Evolutionary conservation across 1,140 invertebrate species (phyloP), one percentile per base, ranked within the genome.

Genomic region (Saccostrea glomerata): DNA sequence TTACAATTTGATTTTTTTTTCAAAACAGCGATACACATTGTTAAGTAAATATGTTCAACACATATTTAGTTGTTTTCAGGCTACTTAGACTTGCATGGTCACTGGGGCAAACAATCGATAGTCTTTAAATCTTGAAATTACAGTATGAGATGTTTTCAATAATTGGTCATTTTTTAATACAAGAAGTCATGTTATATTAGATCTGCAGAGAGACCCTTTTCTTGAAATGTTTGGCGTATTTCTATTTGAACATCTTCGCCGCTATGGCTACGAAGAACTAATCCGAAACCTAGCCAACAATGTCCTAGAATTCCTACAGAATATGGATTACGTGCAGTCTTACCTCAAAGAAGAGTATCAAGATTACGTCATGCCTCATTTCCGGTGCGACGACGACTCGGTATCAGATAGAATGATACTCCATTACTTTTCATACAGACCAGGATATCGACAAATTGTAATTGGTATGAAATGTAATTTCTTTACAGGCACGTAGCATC

Each of bases 301-400:
- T 66, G 88, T 92, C n/a, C 89, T 93, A 60, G 91, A 92, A 56
- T 93, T 93, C 84, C 36, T 93, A 4, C 90, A 93, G 87, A 93
- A 93, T 85, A 73, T 93, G 17, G 92, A 93, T 86, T 92, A 88
- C 55, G 83, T 93, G 4, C 92, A 93, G 86, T 88, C 82, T 7
- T 89, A 92, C 55, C 56, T 90, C 3, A 90, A 88, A 20, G 88
- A 90, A 20, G 90, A 91, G 17, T 92, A 90, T 55, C 92, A 92
- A 15, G 91, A 93, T 47, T 87, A 88, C n/a, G 86, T 92, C n/a
- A 89, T 90, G 82, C 92, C 92, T 23, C 91, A 90, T 20, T 93
- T 93, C 90, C 91, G 91, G 25, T 93, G 92, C 86, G 92, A 93
- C 23, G 90, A 89, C 6, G 91, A 92, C 40, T 92, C 92, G 0